These are phyloP conservation scores for Leptinotarsa defecta DNA, from an alignment of 1,140 invertebrate species.

Conservation along the genomic window DNA sequence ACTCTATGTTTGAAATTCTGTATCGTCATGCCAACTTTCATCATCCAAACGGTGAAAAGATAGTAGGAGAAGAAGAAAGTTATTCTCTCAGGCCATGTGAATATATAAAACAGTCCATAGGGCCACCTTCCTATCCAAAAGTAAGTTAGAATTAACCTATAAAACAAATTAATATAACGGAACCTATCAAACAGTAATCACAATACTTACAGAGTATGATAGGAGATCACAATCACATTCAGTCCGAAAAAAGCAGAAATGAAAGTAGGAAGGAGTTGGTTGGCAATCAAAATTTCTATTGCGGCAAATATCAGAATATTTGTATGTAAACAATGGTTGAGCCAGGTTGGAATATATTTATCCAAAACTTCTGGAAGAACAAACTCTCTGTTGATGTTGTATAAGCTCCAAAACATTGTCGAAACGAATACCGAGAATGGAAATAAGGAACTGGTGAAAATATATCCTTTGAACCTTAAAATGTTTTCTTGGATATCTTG, in stretches of 20 bases:
- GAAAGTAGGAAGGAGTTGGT: neutral
- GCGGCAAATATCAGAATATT: neutral
- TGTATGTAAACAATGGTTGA: slow-evolving; percentile 12
- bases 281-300: slow-evolving; percentile 11
- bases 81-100: neutral
- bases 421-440: slow-evolving; percentile 33
- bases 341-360: neutral
- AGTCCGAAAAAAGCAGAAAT: neutral
- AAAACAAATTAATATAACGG: too few relatives aligned
- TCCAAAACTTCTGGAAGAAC: slow-evolving; percentile 33
- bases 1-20: neutral
- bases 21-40: neutral
- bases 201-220: slow-evolving; percentile 3
- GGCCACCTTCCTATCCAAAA: neutral
- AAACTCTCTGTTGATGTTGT: slow-evolving; percentile 34
- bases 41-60: neutral
- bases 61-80: neutral
- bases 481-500: neutral
- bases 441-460: slow-evolving; percentile 23
- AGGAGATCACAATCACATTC: neutral
- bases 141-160: too few relatives aligned
- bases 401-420: slow-evolving; percentile 36
- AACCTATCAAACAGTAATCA: neutral
- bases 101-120: neutral
- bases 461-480: neutral